Base-by-base conservation (phyloP, 2,797 vertebrate genomes). In the Oreonectes daqikongensis region DNA sequence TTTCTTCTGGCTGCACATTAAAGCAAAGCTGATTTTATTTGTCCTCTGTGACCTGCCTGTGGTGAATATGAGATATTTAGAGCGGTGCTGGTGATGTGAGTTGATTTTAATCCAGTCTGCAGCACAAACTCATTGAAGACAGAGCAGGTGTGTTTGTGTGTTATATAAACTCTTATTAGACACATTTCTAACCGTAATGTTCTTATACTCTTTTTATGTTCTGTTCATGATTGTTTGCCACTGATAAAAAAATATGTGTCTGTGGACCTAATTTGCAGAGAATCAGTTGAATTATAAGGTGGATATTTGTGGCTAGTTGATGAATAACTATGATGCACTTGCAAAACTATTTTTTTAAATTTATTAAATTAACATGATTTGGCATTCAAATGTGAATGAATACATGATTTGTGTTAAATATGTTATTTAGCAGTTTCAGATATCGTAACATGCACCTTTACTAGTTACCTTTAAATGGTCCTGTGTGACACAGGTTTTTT, bases 21-120 rank as follows among this genome's bases (percentile, higher is more conserved):
- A 59, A 59, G 64, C 64, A 68, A 66, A 67, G 63, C 72, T 57
- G 63, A 67, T 75, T 57, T 59, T 1, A 24, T 75, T 46, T 46
- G 63, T 75, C 72, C 63, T 57, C 38, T 24, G n/a, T 67, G 72
- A 75, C 63, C 73, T 59, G 28, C 40, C 52, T 38, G n/a, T 68
- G 26, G 64, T 24, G 52, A 59, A 75, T 68, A 75, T 67, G 26
- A 67, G 12, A 28, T 59, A 68, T 75, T 75, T 48, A 15, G 28
- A 75, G 26, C 59, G 48, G 40, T 68, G 52, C 40, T 75, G 38
- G 64, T 48, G 38, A 67, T 67, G 55, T 11, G 38, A 46, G 63
- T 22, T 38, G n/a, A 52, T 44, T 57, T 67, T 59, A 75, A 75
- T 75, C 64, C 26, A 18, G 61, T 55, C 63, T 10, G 14, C 24